Percentiles rank a stretch among this genome's conserved stretches.
Evolutionary conservation across 2,888 invertebrate genomes (phyloP).

Genomic region (Luperina nickerlii): DNA sequence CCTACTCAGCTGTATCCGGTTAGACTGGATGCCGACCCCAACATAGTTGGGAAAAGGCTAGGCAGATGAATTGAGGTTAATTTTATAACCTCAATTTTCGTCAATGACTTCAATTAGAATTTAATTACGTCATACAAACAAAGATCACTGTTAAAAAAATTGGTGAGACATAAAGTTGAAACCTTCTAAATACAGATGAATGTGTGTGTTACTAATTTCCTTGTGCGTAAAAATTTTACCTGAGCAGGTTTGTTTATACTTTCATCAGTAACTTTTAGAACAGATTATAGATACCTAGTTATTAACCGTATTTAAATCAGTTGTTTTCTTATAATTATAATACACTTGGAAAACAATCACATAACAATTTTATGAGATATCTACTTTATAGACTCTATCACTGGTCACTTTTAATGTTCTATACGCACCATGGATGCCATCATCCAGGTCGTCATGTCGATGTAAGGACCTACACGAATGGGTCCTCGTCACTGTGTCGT

Average conservation of each 20-base stretch:
- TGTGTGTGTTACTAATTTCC: neutral
- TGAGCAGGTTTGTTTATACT: neutral
- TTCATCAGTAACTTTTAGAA: neutral
- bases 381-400: slow-evolving; percentile 72
- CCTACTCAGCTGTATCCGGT: too few relatives aligned
- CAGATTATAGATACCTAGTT: neutral
- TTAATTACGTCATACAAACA: neutral
- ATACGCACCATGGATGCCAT: slow-evolving; percentile 83
- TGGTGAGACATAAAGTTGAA: neutral
- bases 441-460: slow-evolving; percentile 81
- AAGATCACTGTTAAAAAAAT: too few relatives aligned
- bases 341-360: neutral
- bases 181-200: neutral
- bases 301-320: neutral
- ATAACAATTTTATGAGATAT: slow-evolving; percentile 4
- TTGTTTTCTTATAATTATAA: neutral
- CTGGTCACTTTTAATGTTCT: slow-evolving; percentile 80
- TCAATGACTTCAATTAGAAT: neutral
- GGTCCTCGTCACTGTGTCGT: slow-evolving; percentile 84
- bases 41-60: too few relatives aligned
- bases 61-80: too few relatives aligned
- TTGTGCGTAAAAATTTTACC: neutral
- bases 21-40: too few relatives aligned
- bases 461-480: slow-evolving; percentile 84
- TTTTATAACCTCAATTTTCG: neutral